Percentiles rank a stretch among this genome's conserved stretches.
These are phyloP conservation scores for Atrichornis clamosus DNA, from an alignment of 2,113 vertebrate species.

Conservation along the genomic window DNA sequence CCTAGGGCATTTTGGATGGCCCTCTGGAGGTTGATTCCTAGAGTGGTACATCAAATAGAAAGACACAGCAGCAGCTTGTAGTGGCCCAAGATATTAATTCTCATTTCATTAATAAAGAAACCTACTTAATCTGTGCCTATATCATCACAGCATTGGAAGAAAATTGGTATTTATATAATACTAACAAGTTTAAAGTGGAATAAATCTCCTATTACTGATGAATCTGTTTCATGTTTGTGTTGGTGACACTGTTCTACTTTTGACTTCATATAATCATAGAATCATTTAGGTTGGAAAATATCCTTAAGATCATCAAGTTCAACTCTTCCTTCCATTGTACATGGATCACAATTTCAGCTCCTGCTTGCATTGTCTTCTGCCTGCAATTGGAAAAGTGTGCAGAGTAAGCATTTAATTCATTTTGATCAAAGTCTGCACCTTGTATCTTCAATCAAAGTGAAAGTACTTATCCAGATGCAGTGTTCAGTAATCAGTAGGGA, in stretches of 20 bases:
- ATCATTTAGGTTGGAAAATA: background rate
- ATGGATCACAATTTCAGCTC: background rate
- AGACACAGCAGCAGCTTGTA: background rate
- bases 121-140: background rate
- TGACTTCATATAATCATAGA: background rate
- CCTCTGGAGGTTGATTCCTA: background rate
- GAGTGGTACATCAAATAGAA: background rate
- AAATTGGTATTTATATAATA: background rate
- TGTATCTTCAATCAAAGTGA: conserved; percentile 34
- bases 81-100: background rate
- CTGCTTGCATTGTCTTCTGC: background rate
- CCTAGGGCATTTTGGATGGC: background rate
- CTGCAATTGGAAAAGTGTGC: background rate
- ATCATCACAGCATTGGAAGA: background rate
- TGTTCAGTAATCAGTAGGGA: conserved; percentile 37
- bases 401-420: background rate
- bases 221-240: background rate
- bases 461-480: conserved; percentile 13
- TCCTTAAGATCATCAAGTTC: background rate
- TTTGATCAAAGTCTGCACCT: conserved; percentile 36
- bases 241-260: background rate
- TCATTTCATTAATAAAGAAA: background rate
- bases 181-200: background rate
- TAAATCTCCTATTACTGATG: background rate
- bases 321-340: background rate